Evolutionary conservation across 2,888 invertebrate genomes (phyloP).

Genomic region (Euplexia lucipara): DNA sequence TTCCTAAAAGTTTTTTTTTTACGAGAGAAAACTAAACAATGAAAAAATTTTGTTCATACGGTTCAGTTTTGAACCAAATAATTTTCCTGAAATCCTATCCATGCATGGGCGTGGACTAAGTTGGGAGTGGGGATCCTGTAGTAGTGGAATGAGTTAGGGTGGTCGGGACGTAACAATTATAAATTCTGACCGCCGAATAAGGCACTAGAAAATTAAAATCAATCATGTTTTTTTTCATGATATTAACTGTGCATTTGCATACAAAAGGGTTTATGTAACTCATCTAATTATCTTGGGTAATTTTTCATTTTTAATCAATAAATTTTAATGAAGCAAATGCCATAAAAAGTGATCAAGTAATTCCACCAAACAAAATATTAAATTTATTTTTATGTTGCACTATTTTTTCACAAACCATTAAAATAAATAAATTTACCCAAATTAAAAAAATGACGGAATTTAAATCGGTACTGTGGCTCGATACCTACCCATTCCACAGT

Average conservation of each 20-base stretch:
- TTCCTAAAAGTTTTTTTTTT: not conserved
- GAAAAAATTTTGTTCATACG: not conserved
- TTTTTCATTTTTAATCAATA: not conserved
- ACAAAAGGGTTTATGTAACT: not conserved
- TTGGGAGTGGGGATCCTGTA: conserved; percentile 1
- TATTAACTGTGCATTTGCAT: not conserved
- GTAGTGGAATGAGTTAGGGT: not conserved
- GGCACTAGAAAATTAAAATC: not conserved
- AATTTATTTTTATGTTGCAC: not conserved
- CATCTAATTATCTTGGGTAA: not conserved
- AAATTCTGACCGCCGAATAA: not conserved
- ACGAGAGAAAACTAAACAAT: not conserved
- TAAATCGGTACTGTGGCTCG: not conserved
- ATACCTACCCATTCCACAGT: conserved; percentile 7
- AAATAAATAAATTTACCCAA: not conserved
- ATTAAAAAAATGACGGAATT: not conserved
- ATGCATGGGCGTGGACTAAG: conserved; percentile 26
- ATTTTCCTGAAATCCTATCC: not conserved
- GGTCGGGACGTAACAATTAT: not conserved
- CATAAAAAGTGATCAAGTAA: not conserved
- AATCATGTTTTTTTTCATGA: no score
- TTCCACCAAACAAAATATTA: not conserved
- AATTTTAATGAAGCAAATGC: not conserved
- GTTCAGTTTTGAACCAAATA: conserved; percentile 6
- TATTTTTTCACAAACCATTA: not conserved